Base-by-base conservation (phyloP, 2,797 vertebrate genomes). In the Bradypodion pumilum region DNA sequence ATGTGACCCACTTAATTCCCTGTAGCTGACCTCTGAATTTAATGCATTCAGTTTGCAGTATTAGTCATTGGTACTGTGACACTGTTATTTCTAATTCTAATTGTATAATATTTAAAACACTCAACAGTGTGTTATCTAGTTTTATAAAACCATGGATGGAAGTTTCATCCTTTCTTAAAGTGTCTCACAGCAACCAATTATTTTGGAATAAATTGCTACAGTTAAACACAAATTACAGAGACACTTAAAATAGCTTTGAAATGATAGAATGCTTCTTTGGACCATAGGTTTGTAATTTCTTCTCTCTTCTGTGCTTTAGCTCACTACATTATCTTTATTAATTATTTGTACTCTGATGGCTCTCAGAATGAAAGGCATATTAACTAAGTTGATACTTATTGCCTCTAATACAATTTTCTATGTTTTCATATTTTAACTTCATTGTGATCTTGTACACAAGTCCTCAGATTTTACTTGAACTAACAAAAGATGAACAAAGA, bases 1-100 rank as follows among this genome's bases (percentile, higher is more conserved):
- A 88, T 81, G 2, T 70, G 32, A 85, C 9, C n/a, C 44, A 86
- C 90, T 89, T 88, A 91, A 87, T 85, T 65, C 66, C 82, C 7
- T 83, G 4, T 6, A 89, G 62, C 29, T 77, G 40, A 81, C 60
- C 59, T 88, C 82, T 88, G 78, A 32, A 91, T 91, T 90, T 79
- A 88, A 84, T 78, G 81, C 44, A 82, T 42, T 88, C 8, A 86
- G 83, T 84, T 74, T 80, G 74, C 13, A 83, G 40, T 87, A 91
- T 86, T 46, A 77, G 69, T 80, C 46, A 78, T 60, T 84, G 59
- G 59, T 88, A 52, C 16, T 66, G 35, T 75, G 52, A 68, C 66
- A 83, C 1, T 3, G 9, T 15, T 83, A 86, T 86, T 88, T 78
- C 37, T 78, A 21, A 4, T 78, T 89, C 90, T 85, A 80, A 32